These are phyloP conservation scores for Chaetorhynchus papuensis DNA, from an alignment of 2,113 vertebrate species.

Conservation along the genomic window DNA sequence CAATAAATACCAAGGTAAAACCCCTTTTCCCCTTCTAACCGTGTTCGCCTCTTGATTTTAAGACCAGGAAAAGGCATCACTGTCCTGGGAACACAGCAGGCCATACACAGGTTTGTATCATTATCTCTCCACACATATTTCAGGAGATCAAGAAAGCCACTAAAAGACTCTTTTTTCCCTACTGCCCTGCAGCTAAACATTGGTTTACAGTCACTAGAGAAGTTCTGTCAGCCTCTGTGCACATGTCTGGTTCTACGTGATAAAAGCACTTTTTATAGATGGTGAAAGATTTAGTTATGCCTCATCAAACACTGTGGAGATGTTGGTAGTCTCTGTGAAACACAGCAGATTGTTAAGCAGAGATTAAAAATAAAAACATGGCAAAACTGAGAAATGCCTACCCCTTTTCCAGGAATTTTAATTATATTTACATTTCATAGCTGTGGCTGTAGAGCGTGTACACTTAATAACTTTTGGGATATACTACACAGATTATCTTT, in stretches of 20 bases:
- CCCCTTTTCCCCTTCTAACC: no score
- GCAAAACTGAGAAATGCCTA: background rate
- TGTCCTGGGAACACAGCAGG: rapidly evolving
- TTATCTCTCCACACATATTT: background rate
- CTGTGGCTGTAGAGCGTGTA: background rate
- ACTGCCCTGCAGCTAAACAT: background rate
- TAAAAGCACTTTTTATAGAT: background rate
- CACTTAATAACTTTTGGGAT: background rate
- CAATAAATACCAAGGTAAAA: no score
- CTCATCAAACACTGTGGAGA: background rate
- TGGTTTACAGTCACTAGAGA: background rate
- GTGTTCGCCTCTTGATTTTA: no score
- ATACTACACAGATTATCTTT: background rate
- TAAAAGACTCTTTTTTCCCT: background rate
- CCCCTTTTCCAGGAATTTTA: background rate
- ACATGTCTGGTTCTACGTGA: background rate
- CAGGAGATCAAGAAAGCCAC: background rate
- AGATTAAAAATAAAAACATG: background rate
- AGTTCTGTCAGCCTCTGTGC: background rate
- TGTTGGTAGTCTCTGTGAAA: background rate
- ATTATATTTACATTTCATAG: background rate
- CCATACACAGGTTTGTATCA: background rate
- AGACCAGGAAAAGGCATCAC: no score
- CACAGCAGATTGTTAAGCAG: background rate
- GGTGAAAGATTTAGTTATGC: background rate